Percentiles rank a stretch among this genome's conserved stretches.
phyloP scores from a whole-genome alignment of 1,140 invertebrate species.

The Charaxes varanes region DNA sequence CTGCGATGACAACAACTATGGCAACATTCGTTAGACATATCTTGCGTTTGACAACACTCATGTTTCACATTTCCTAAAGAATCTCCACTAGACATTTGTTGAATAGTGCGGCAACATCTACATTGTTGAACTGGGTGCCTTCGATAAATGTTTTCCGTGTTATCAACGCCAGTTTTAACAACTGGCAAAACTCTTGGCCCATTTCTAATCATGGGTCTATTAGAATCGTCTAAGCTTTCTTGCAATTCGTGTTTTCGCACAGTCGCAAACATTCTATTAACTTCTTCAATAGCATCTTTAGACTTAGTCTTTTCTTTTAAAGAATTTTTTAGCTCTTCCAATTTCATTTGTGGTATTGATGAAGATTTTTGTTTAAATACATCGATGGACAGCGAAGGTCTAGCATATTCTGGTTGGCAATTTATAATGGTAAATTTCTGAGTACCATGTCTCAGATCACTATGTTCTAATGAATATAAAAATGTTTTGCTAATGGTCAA shows the following conservation, averaged over 20 bases:
- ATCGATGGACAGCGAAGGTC: slow-evolving; percentile 23
- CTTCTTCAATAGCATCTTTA: slow-evolving; percentile 58
- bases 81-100: slow-evolving; percentile 48
- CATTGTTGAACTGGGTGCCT: slow-evolving; percentile 7
- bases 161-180: slow-evolving; percentile 36
- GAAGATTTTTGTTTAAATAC: slow-evolving; percentile 53
- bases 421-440: slow-evolving; percentile 35
- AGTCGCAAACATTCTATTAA: slow-evolving; percentile 59
- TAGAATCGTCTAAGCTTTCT: slow-evolving; percentile 22
- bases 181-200: slow-evolving; percentile 56
- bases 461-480: slow-evolving; percentile 34
- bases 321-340: slow-evolving; percentile 51
- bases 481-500: slow-evolving; percentile 33
- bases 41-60: not conserved
- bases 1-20: not conserved
- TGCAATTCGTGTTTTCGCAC: slow-evolving; percentile 29
- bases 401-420: slow-evolving; percentile 27
- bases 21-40: not conserved
- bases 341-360: slow-evolving; percentile 61
- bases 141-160: slow-evolving; percentile 3
- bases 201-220: slow-evolving; percentile 42
- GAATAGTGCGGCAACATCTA: slow-evolving; percentile 35
- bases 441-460: slow-evolving; percentile 15
- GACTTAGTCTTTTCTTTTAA: slow-evolving; percentile 50
- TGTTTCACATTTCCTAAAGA: too few relatives aligned